Conservation (phyloP, 2,888 invertebrate genomes). For the Sinelater perroti region DNA sequence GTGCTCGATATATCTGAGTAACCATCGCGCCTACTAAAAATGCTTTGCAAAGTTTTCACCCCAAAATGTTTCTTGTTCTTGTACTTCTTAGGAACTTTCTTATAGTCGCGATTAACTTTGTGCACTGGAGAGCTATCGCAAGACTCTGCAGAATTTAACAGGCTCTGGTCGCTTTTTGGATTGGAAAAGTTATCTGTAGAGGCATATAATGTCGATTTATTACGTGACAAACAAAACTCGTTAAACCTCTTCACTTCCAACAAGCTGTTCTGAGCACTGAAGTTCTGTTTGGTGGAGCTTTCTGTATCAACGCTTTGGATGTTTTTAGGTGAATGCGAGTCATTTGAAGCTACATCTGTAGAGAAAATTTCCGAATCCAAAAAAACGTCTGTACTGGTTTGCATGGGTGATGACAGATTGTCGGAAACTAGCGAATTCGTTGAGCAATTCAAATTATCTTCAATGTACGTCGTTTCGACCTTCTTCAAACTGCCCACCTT, state of each 20-base stretch:
- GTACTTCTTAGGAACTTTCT: conserved; percentile 63
- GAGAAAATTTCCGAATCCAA: conserved; percentile 60
- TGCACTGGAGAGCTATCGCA: conserved; percentile 67
- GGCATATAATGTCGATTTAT: conserved; percentile 45
- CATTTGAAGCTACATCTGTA: conserved; percentile 58
- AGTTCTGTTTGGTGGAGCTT: conserved; percentile 17
- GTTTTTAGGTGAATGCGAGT: conserved; percentile 59
- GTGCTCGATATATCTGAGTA: conserved; percentile 61
- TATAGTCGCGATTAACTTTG: conserved; percentile 59
- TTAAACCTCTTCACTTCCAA: conserved; percentile 46
- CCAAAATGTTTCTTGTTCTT: conserved; percentile 62
- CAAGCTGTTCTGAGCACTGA: conserved; percentile 36
- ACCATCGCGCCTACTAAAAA: conserved; percentile 59
- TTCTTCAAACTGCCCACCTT: conserved; percentile 43
- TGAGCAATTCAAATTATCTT: conserved; percentile 58
- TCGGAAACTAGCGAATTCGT: conserved; percentile 61
- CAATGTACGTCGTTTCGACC: conserved; percentile 45
- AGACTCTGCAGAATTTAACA: conserved; percentile 57
- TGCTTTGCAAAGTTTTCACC: conserved; percentile 62
- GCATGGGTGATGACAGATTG: conserved; percentile 62
- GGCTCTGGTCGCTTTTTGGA: conserved; percentile 60
- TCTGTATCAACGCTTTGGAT: conserved; percentile 23
- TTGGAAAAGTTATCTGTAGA: conserved; percentile 58
- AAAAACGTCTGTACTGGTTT: conserved; percentile 62
- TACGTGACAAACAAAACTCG: conserved; percentile 45